Conservation (phyloP, 2,888 invertebrate species). For the Deilephila porcellus region DNA sequence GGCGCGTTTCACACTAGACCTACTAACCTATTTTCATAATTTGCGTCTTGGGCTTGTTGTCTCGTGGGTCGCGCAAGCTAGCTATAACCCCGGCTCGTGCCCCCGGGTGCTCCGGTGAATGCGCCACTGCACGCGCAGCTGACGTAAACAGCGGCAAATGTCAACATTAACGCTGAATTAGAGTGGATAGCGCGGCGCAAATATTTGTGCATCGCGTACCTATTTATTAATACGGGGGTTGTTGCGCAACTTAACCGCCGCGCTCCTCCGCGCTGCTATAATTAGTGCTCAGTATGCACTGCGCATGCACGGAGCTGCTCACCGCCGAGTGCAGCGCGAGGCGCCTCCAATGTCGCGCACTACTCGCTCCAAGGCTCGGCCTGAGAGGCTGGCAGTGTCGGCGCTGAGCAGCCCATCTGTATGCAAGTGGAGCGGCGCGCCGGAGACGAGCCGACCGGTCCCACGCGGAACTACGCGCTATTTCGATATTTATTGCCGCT, state of each 20-base stretch:
- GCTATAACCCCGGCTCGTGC: too few species aligned
- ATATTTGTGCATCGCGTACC: neutral
- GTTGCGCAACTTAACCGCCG: neutral
- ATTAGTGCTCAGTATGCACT: neutral
- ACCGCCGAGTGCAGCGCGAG: neutral
- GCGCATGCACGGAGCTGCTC: neutral
- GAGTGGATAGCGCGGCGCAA: neutral
- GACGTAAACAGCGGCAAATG: neutral
- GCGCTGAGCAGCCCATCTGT: neutral
- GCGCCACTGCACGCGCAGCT: neutral
- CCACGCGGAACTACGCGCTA: constrained; percentile 6
- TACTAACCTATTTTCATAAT: too few species aligned
- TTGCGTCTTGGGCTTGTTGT: too few species aligned
- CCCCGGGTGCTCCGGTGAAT: too few species aligned
- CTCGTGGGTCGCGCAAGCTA: too few species aligned
- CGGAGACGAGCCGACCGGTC: neutral
- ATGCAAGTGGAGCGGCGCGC: constrained; percentile 1
- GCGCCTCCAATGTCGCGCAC: too few species aligned
- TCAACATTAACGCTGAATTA: neutral
- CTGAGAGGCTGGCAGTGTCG: neutral
- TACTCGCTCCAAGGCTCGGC: too few species aligned
- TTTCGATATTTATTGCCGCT: neutral
- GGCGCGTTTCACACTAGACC: neutral
- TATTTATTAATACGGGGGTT: neutral
- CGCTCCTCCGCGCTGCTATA: neutral